Conservation (phyloP, 1,140 invertebrate species). For the Danaus plexippus region DNA sequence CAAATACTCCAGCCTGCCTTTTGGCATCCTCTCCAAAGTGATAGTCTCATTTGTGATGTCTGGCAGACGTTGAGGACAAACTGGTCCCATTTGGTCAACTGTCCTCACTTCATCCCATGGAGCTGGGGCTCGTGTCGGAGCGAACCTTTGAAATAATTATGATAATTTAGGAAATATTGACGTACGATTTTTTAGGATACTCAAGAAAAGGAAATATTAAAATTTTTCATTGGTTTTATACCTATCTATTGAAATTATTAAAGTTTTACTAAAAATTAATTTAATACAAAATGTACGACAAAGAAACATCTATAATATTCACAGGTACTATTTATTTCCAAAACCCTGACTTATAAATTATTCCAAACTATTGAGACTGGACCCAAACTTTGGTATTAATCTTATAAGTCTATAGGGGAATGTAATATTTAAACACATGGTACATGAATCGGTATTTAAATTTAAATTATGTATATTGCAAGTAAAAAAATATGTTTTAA, state of each 20-base stretch:
- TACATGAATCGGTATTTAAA: too few species aligned
- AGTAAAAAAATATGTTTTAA: too few species aligned
- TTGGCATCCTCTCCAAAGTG: slow-evolving; percentile 87
- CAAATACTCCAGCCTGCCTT: slow-evolving; percentile 89
- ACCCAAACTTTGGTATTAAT: slow-evolving; percentile 10
- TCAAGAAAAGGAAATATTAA: too few species aligned
- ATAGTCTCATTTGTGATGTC: slow-evolving; percentile 89
- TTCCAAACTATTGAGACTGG: slow-evolving; percentile 15
- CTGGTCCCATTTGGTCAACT: slow-evolving; percentile 86
- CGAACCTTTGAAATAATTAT: slow-evolving; percentile 76
- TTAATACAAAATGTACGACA: not conserved
- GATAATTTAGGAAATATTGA: too few species aligned
- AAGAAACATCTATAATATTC: not conserved
- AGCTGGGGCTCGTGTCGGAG: slow-evolving; percentile 88
- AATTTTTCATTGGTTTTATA: too few species aligned
- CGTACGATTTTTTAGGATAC: too few species aligned
- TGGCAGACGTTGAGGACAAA: slow-evolving; percentile 91
- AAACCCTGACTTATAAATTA: slow-evolving; percentile 11
- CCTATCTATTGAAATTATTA: too few species aligned
- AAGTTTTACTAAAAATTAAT: too few species aligned
- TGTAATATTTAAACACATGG: slow-evolving; percentile 13
- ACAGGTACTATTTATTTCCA: not conserved
- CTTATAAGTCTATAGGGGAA: slow-evolving; percentile 16
- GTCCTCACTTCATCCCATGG: slow-evolving; percentile 90
- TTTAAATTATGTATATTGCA: too few species aligned